A percentile compares a stretch with the other conserved stretches of the same genome.
Conservation (phyloP, 2,888 invertebrate species). For the Sisyra nigra region DNA sequence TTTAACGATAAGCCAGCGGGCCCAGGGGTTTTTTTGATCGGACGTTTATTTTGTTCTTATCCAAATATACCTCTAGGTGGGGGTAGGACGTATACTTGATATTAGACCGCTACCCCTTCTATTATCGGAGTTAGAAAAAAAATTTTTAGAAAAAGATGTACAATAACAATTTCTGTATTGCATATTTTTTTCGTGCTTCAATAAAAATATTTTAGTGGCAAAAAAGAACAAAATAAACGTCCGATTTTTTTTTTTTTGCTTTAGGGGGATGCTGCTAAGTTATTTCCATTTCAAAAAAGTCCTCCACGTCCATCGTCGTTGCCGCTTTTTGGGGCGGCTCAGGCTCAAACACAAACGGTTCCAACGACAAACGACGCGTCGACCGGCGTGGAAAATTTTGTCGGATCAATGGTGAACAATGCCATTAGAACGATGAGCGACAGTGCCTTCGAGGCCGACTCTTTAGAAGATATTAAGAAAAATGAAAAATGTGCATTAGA, state of each 20-base stretch:
- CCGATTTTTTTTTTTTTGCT: neutral
- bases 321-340: conserved; percentile 14
- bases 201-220: too few relatives aligned
- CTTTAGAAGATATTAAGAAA: conserved; percentile 9
- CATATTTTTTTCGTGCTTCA: too few relatives aligned
- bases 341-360: neutral
- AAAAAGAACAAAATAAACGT: too few relatives aligned
- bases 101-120: too few relatives aligned
- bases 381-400: conserved; percentile 24
- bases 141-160: too few relatives aligned
- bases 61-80: too few relatives aligned
- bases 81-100: too few relatives aligned
- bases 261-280: conserved; percentile 24
- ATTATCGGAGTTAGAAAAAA: too few relatives aligned
- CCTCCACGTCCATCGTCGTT: conserved; percentile 25
- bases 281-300: conserved; percentile 27
- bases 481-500: neutral
- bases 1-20: too few relatives aligned
- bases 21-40: too few relatives aligned
- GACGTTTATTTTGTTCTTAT: too few relatives aligned
- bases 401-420: conserved; percentile 26
- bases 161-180: too few relatives aligned
- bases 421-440: conserved; percentile 26
- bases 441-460: conserved; percentile 12
- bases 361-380: conserved; percentile 6